Conservation (phyloP, 37 sponge, comb jelly and placozoan species). For the Ianthella basta region DNA sequence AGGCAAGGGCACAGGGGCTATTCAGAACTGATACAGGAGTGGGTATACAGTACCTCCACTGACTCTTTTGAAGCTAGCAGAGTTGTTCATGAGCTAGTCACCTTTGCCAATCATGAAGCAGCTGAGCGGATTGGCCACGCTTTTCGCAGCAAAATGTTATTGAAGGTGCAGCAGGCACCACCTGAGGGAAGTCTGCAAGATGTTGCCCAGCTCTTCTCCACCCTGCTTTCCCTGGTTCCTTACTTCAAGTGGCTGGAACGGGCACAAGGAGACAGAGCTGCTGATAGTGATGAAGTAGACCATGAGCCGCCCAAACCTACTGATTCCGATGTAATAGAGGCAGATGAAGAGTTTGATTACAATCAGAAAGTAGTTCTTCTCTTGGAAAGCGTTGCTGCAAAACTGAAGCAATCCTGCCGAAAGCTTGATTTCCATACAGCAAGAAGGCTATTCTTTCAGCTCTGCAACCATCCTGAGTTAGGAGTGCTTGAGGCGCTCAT, state of each 20-base stretch:
- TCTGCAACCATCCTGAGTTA: background rate
- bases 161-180: conserved; percentile 14
- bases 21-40: background rate
- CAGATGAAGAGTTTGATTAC: no score
- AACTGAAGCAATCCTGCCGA: no score
- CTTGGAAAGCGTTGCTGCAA: no score
- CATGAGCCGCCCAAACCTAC: no score
- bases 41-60: no score
- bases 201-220: background rate
- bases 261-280: no score
- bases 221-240: background rate
- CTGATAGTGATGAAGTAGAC: no score
- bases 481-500: background rate
- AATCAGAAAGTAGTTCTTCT: no score
- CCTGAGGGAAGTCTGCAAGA: background rate
- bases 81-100: conserved; percentile 68
- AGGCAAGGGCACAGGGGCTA: conserved; percentile 14
- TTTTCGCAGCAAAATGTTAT: conserved; percentile 26
- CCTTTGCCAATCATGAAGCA: conserved; percentile 58
- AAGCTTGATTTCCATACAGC: no score
- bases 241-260: no score
- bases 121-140: conserved; percentile 25
- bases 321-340: no score
- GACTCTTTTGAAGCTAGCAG: conserved; percentile 48
- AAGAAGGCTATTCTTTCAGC: background rate